Base-by-base conservation (phyloP, 1,140 invertebrate genomes). In the Lanistes nyassanus region DNA sequence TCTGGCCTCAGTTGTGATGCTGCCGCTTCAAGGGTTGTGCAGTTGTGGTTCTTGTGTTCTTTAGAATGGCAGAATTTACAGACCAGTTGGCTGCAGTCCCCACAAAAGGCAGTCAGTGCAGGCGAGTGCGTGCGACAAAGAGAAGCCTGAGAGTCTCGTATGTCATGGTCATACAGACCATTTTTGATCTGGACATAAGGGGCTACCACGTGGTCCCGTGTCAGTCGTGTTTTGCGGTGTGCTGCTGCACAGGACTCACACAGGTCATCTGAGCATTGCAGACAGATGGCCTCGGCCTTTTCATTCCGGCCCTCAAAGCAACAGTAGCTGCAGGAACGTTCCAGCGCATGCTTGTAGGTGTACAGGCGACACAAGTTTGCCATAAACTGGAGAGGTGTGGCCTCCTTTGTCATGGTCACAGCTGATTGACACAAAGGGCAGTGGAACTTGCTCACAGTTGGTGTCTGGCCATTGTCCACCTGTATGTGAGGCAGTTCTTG, bases 191-290 rank as follows among this genome's bases (percentile, higher is more conserved):
- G 81, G 21, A 65, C 56, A 39, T 83, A 84, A 6, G 84, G 82
- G 36, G 83, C 82, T 19, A 88, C 76, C 39, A 79, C 68, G 76
- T 88, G 87, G 64, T 71, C 56, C 23, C 87, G 75, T 7, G 87
- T 88, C 31, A 88, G 65, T 66, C 86, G 83, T 21, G 87, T 88
- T 51, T 81, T 80, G 3, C 73, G 77, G 76, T 88, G 87, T 0
- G 85, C 85, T 23, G 76, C 79, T 1, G 79, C 74, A 71, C 87
- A 88, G 34, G 60, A 65, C 21, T 81, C 77, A 76, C 87, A 88
- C 77, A 88, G 79, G 53, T 86, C 80, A 70, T 88, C 87, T 31
- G 78, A 78, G 64, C 87, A 88, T 19, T 86, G 81, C 2, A 88
- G 74, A 73, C 87, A 88, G 13, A 83, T 64, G 26, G 65, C 71